Percentiles rank a stretch among this genome's conserved stretches.
Evolutionary conservation across 2,797 vertebrate species (phyloP).

Genomic region (Pantherophis vulpinus): DNA sequence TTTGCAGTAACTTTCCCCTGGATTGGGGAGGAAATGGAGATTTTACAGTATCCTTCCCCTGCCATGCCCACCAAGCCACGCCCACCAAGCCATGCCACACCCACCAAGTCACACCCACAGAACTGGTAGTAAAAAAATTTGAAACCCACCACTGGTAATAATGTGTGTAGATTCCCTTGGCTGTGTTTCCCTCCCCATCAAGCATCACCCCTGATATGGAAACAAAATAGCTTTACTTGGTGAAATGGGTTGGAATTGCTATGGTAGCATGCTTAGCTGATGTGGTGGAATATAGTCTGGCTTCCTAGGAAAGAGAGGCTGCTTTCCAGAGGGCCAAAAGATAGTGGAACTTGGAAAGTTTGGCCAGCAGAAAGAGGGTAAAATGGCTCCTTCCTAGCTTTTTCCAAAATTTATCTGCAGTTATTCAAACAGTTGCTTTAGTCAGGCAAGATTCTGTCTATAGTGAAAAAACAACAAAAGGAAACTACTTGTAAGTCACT

Average conservation of each 20-base stretch:
- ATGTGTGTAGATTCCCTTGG: neutral
- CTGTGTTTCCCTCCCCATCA: neutral
- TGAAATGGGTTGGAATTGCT: neutral
- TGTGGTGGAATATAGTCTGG: neutral
- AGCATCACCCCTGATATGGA: neutral
- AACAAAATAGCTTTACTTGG: neutral
- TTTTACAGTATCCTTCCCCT: no score
- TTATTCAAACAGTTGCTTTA: neutral
- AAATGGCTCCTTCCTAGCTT: neutral
- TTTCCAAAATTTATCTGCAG: neutral
- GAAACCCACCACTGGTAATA: neutral
- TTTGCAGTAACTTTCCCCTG: no score
- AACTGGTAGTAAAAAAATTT: no score
- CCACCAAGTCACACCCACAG: no score
- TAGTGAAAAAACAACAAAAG: neutral
- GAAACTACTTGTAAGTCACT: neutral
- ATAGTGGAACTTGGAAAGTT: neutral
- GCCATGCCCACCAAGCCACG: no score
- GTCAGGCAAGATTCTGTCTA: neutral
- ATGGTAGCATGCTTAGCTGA: neutral
- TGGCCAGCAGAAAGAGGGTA: neutral
- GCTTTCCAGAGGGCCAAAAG: neutral
- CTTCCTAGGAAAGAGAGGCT: neutral
- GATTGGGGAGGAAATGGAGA: no score
- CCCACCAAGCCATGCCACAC: no score